Evolutionary conservation across 2,888 invertebrate species (phyloP).

Genomic region (Mythimna pallens): DNA sequence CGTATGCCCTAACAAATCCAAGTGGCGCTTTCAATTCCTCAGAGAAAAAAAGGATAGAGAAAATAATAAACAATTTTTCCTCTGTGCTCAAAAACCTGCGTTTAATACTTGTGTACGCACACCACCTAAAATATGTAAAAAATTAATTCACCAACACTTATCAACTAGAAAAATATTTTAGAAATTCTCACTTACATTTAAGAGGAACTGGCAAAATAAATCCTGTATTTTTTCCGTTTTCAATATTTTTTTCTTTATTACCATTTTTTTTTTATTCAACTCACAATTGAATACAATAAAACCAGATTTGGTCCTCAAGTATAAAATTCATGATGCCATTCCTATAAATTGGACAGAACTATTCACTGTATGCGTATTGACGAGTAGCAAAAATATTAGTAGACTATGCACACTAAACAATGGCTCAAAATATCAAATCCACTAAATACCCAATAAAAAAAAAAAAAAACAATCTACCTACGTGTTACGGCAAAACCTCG

Average conservation of each 20-base stretch:
- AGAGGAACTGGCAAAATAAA: constrained; percentile 91
- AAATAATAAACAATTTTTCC: constrained; percentile 59
- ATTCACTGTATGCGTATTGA: constrained; percentile 78
- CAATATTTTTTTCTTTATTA: constrained; percentile 45
- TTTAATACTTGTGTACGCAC: constrained; percentile 85
- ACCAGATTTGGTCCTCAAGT: constrained; percentile 86
- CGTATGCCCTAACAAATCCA: constrained; percentile 78
- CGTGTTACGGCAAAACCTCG: constrained; percentile 80
- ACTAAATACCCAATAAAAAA: constrained; percentile 88
- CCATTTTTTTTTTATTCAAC: constrained; percentile 67
- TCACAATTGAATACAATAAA: constrained; percentile 80
- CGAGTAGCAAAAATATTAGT: constrained; percentile 90
- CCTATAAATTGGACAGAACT: constrained; percentile 87
- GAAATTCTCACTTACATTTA: constrained; percentile 90
- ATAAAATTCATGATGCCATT: constrained; percentile 88
- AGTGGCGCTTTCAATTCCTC: constrained; percentile 74
- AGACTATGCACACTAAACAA: constrained; percentile 86
- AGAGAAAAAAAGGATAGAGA: constrained; percentile 67
- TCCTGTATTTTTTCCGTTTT: constrained; percentile 82
- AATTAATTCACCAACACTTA: constrained; percentile 89
- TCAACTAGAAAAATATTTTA: constrained; percentile 88
- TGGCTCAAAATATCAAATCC: constrained; percentile 88
- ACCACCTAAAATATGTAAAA: constrained; percentile 81
- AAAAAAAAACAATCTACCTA: constrained; percentile 75
- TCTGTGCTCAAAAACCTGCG: constrained; percentile 64